Evolutionary conservation across 2,888 invertebrate species (phyloP).

Genomic region (Poecilus cupreus): DNA sequence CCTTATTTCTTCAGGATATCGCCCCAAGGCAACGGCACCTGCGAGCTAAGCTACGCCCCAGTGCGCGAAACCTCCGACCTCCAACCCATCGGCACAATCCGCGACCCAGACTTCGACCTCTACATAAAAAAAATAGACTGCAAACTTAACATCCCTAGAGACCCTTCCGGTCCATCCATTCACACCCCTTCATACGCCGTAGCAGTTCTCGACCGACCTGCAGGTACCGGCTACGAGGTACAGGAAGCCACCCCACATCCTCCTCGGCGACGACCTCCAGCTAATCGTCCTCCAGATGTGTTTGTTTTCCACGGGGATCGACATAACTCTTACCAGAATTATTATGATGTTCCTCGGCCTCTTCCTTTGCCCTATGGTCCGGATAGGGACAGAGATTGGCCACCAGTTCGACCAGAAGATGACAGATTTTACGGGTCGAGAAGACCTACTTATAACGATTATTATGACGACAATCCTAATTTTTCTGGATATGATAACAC

Average conservation of each 20-base stretch:
- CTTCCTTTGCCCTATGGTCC: constrained; percentile 12
- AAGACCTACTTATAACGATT: constrained; percentile 26
- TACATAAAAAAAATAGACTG: constrained; percentile 76
- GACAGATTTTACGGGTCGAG: constrained; percentile 3
- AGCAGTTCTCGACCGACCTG: constrained; percentile 31
- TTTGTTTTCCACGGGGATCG: constrained; percentile 25
- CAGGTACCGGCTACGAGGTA: background rate
- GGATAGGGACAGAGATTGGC: constrained; percentile 13
- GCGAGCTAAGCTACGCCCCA: constrained; percentile 74
- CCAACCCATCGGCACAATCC: constrained; percentile 74
- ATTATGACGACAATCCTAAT: too few species aligned
- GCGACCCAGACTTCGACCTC: constrained; percentile 79
- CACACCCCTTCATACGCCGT: constrained; percentile 50
- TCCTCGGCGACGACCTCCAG: background rate
- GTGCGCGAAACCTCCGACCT: constrained; percentile 73
- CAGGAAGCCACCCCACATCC: background rate
- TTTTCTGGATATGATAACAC: too few species aligned
- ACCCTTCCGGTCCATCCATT: constrained; percentile 34
- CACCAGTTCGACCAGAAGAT: too few species aligned
- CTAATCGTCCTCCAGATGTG: constrained; percentile 15
- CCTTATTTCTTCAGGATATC: too few species aligned
- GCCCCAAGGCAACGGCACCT: constrained; percentile 78
- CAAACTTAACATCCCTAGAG: constrained; percentile 68
- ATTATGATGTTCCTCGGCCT: constrained; percentile 45
- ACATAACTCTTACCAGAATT: constrained; percentile 31